Conservation (phyloP, 2,888 invertebrate species). For the Brenthis daphne region DNA sequence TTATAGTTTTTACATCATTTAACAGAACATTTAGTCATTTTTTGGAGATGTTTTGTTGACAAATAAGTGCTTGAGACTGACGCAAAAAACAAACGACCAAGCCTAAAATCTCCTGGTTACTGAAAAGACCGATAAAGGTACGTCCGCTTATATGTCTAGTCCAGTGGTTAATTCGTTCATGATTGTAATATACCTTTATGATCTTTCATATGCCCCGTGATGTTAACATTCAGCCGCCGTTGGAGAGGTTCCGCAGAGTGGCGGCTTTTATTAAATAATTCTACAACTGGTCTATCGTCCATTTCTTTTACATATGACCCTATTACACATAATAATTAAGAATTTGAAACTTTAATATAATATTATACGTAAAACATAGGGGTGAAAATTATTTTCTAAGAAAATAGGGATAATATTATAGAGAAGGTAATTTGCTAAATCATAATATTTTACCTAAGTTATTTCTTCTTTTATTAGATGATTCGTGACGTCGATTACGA, state of each 20-base stretch:
- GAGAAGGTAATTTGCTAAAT: too few relatives aligned
- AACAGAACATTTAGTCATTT: too few relatives aligned
- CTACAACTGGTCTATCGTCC: conserved; percentile 68
- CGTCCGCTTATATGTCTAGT: too few relatives aligned
- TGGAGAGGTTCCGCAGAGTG: conserved; percentile 32
- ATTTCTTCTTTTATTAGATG: conserved; percentile 11
- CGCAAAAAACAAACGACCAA: too few relatives aligned
- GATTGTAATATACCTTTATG: conserved; percentile 29
- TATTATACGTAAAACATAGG: neutral
- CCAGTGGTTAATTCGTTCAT: too few relatives aligned
- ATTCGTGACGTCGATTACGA: neutral
- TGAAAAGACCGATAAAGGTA: too few relatives aligned
- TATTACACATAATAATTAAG: neutral
- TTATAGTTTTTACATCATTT: too few relatives aligned
- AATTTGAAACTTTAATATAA: neutral
- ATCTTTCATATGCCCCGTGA: conserved; percentile 35
- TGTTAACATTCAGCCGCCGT: conserved; percentile 27
- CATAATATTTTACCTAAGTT: conserved; percentile 6
- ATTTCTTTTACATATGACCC: conserved; percentile 28
- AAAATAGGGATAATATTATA: neutral
- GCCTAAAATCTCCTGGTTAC: too few relatives aligned
- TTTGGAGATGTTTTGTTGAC: too few relatives aligned
- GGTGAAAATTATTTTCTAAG: neutral
- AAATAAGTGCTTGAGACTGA: too few relatives aligned
- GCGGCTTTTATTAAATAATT: conserved; percentile 69